phyloP scores from a whole-genome alignment of 2,888 invertebrate genomes.

The Microctonus brassicae region DNA sequence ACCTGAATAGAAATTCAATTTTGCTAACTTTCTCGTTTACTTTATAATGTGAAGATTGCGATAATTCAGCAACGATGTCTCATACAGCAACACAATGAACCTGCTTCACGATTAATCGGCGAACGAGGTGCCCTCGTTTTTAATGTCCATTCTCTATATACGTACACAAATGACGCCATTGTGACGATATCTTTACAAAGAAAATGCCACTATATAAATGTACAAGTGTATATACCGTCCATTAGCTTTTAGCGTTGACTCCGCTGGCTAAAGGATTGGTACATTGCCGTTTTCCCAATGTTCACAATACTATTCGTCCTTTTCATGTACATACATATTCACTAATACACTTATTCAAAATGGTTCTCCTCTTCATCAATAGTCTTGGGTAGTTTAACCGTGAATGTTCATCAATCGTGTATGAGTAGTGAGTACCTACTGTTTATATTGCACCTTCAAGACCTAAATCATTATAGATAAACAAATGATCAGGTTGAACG shows the following conservation, averaged over 20 bases:
- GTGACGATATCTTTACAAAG: conserved; percentile 9
- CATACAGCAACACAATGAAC: background rate
- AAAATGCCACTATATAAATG: background rate
- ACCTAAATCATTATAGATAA: no score
- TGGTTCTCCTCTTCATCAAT: background rate
- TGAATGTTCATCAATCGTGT: background rate
- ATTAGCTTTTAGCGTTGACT: conserved; percentile 59
- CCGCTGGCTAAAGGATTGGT: conserved; percentile 34
- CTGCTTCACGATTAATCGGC: background rate
- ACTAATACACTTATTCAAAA: conserved; percentile 7
- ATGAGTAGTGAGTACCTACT: no score
- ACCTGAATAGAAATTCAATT: background rate
- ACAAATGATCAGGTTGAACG: no score
- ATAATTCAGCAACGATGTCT: background rate
- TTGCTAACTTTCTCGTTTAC: background rate
- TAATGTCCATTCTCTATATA: background rate
- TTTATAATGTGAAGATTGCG: background rate
- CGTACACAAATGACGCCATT: background rate
- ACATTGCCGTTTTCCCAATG: conserved; percentile 1
- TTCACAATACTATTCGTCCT: background rate
- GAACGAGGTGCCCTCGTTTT: background rate
- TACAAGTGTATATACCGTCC: conserved; percentile 41
- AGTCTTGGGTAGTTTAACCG: conserved; percentile 9
- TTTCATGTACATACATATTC: conserved; percentile 10
- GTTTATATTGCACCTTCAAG: no score